phyloP scores from a whole-genome alignment of 2,113 vertebrate genomes.

The Phalacrocorax pelagicus region DNA sequence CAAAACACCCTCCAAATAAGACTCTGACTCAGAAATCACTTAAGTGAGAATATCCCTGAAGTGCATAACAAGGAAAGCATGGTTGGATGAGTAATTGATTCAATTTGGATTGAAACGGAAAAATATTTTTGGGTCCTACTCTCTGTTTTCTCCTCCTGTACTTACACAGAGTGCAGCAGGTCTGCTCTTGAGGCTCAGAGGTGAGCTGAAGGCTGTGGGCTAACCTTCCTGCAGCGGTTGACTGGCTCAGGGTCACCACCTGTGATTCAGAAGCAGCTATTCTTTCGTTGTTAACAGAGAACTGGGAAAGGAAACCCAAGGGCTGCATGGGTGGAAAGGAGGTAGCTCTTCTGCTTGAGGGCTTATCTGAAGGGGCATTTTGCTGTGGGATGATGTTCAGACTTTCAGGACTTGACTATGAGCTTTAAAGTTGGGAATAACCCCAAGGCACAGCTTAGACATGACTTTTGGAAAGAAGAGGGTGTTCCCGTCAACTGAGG shows the following conservation, averaged over 20 bases:
- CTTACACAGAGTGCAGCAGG: background rate
- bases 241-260: background rate
- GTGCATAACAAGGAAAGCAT: background rate
- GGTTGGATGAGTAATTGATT: conserved; percentile 6
- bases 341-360: background rate
- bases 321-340: background rate
- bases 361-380: background rate
- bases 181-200: background rate
- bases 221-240: background rate
- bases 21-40: background rate
- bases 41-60: background rate
- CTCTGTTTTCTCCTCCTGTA: background rate
- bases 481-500: background rate
- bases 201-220: background rate
- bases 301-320: background rate
- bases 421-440: background rate
- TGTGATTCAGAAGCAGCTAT: background rate
- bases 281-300: background rate
- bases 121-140: background rate
- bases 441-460: background rate
- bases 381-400: background rate
- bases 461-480: background rate
- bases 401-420: background rate
- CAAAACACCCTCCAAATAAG: conserved; percentile 45
- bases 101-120: background rate